phyloP scores from a whole-genome alignment of 2,113 vertebrate genomes.

The Syngnathoides biaculeatus region DNA sequence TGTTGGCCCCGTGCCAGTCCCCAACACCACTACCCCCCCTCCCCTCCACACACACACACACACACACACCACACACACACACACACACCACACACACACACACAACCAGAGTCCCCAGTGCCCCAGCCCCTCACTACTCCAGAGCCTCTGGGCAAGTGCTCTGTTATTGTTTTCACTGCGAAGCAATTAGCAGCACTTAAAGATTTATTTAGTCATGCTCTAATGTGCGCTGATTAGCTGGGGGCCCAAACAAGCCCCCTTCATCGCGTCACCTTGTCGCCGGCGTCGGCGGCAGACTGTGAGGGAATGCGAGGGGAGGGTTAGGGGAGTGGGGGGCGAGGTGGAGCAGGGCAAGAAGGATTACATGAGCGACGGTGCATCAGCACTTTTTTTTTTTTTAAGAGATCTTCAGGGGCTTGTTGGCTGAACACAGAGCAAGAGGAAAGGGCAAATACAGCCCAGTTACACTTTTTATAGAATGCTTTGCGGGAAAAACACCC shows the following conservation, averaged over 20 bases:
- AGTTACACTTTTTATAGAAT: slow-evolving; percentile 81
- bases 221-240: slow-evolving; percentile 80
- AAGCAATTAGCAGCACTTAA: slow-evolving; percentile 76
- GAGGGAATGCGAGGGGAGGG: slow-evolving; percentile 53
- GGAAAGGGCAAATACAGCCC: slow-evolving; percentile 76
- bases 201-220: slow-evolving; percentile 79
- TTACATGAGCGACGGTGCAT: slow-evolving; percentile 65
- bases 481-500: slow-evolving; percentile 81
- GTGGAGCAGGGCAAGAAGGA: slow-evolving; percentile 57
- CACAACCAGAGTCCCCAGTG: slow-evolving; percentile 53
- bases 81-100: too few species aligned
- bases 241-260: slow-evolving; percentile 68
- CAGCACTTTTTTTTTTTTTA: slow-evolving; percentile 69
- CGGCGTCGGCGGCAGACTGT: slow-evolving; percentile 61
- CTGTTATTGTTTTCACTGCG: slow-evolving; percentile 79
- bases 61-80: too few species aligned
- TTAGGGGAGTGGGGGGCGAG: slow-evolving; percentile 19
- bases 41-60: too few species aligned
- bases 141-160: slow-evolving; percentile 71
- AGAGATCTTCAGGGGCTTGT: slow-evolving; percentile 78
- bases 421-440: slow-evolving; percentile 69
- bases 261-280: slow-evolving; percentile 52
- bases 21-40: too few species aligned
- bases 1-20: slow-evolving; percentile 71
- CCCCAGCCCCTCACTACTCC: slow-evolving; percentile 44